A percentile compares a stretch with the other conserved stretches of the same genome.
These are phyloP conservation scores for Sisyra nigra DNA, from an alignment of 2,888 invertebrate species.

Conservation along the genomic window DNA sequence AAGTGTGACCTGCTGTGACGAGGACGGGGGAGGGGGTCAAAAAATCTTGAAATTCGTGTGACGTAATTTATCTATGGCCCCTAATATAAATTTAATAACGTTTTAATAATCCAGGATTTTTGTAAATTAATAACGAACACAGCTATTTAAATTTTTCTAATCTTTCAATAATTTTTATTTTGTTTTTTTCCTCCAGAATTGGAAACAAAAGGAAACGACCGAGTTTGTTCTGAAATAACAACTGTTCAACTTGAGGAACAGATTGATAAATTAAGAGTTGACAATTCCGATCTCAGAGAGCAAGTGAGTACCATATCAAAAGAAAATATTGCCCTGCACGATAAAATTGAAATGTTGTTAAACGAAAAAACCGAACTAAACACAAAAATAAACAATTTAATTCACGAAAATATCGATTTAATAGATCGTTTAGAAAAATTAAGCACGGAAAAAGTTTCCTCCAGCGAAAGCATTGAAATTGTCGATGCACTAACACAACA, in stretches of 20 bases:
- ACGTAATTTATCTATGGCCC: too few relatives aligned
- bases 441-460: conserved; percentile 53
- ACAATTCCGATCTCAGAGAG: conserved; percentile 31
- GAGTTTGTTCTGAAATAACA: conserved; percentile 63
- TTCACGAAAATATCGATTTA: conserved; percentile 59
- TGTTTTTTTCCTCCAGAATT: conserved; percentile 28
- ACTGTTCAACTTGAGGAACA: conserved; percentile 67
- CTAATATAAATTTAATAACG: too few relatives aligned
- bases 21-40: too few relatives aligned
- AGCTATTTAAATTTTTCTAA: too few relatives aligned
- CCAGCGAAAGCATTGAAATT: conserved; percentile 61
- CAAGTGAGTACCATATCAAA: conserved; percentile 32
- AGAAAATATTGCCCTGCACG: conserved; percentile 36
- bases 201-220: conserved; percentile 26
- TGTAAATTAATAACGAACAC: too few relatives aligned
- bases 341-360: conserved; percentile 36
- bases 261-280: conserved; percentile 35
- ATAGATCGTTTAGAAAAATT: conserved; percentile 56
- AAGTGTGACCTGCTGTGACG: too few relatives aligned
- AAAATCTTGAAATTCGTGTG: too few relatives aligned
- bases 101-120: too few relatives aligned
- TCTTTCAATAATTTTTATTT: neutral
- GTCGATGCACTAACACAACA: conserved; percentile 54
- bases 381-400: conserved; percentile 44
- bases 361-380: conserved; percentile 42